Evolutionary conservation across 2,797 vertebrate genomes (phyloP).

Genomic region (Tinamus major): DNA sequence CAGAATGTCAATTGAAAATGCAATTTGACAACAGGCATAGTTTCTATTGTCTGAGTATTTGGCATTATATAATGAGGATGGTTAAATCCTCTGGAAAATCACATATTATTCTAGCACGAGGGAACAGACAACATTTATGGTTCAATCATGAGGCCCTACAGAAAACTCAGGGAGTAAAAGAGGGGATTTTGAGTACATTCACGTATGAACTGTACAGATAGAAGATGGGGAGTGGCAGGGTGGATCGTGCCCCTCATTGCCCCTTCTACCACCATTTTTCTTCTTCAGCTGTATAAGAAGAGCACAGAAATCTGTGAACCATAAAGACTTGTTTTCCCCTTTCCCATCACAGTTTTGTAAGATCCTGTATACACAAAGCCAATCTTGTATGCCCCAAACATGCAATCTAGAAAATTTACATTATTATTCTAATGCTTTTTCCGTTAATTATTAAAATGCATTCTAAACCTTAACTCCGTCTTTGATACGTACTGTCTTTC

Average conservation of each 20-base stretch:
- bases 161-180: neutral
- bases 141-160: neutral
- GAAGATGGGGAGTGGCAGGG: neutral
- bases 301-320: neutral
- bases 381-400: neutral
- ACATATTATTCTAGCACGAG: neutral
- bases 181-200: neutral
- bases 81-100: neutral
- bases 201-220: neutral
- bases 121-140: neutral
- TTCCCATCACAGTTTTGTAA: neutral
- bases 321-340: neutral
- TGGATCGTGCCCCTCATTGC: accelerated
- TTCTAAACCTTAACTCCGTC: neutral
- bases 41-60: slow-evolving; percentile 46
- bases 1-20: slow-evolving; percentile 42
- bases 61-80: neutral
- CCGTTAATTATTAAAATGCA: neutral
- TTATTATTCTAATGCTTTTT: neutral
- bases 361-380: neutral
- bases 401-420: neutral
- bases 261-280: neutral
- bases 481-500: neutral
- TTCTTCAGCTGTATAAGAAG: neutral
- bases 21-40: slow-evolving; percentile 35